Evolutionary conservation across 2,888 invertebrate species (phyloP), one percentile per base, ranked within the genome.

Genomic region (Standfussiana lucernea): DNA sequence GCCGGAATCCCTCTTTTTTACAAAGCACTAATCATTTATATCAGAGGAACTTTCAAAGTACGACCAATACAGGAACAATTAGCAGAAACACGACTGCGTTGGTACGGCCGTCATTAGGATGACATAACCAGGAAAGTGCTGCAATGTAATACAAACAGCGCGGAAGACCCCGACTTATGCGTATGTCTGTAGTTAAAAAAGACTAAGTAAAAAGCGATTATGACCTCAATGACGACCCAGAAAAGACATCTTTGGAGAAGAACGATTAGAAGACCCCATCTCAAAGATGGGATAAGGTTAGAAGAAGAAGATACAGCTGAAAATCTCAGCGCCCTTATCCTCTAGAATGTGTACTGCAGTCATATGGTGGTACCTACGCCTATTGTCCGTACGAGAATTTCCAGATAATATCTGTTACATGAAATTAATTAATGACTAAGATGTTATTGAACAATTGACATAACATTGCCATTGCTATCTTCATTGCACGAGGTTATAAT

Each of bases 381-480:
- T 40, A 32, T 18, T 35, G 37, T 45, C 37, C 18, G 7, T 32
- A 28, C n/a, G n/a, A 37, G 28, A 45, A 15, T 37, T 50, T 28
- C 18, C 40, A 77, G 64, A n/a, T 47, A 15, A 68, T 32, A n/a
- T n/a, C 18, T 35, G 50, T 32, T 37, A 45, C 50, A 18, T 64
- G 3, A 71, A 72, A 47, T 67, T 28, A 42, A 75, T 75, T 28
- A 80, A 74, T 81, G 47, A 13, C 45, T n/a, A 61, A 53, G 45
- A 40, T 73, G 40, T 47, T 21, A 32, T 53, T 53, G 10, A 61
- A 35, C 15, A 74, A 53, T 61, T 61, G 50, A 53, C 77, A 82
- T 66, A 47, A 28, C 18, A 81, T 35, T 77, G 13, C 13, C 18
- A 81, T 35, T 77, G 13, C 13, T 61, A 82, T 82, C 37, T 77